Evolutionary conservation across 2,113 vertebrate genomes (phyloP), one percentile per base, ranked within the genome.

Genomic region (Motacilla tschutschensis): DNA sequence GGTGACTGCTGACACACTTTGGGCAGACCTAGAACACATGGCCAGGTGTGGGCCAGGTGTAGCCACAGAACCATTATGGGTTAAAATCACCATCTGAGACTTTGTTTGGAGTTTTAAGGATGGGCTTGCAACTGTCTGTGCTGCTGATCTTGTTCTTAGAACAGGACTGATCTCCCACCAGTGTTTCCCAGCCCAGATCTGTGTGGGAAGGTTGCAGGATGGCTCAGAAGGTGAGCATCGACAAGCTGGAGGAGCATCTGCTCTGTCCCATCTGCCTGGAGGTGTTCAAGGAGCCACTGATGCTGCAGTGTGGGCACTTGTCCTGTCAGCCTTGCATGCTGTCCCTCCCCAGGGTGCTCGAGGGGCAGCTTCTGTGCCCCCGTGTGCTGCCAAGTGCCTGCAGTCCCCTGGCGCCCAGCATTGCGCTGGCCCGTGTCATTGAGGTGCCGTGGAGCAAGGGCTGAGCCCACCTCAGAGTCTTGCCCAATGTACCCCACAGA

Each of bases 211-310:
- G 50, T 9, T 36, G n/a, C 67, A 53, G 59, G 69, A 97, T 98
- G 98, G 97, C 97, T 57, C 93, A 95, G 82, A 96, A 91, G 65
- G 81, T 83, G 86, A 98, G 95, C 16, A 55, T 96, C 5, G 69
- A 85, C 0, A 91, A 96, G 33, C 95, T 98, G 78, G 97, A 98
- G 89, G 96, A 97, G 78, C 97, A 97, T 92, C 96, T 98, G 4
- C 96, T 96, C 53, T 98, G 98, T 58, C 98, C 97, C 14, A 93
- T 98, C 75, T 98, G 97, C 94, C 87, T 98, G 91, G 98, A 98
- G 65, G 73, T 98, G 70, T 98, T 98, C 93, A 96, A 94, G 53
- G 98, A 98, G 62, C 98, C 97, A 8, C 95, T 97, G 73, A 97
- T 98, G 97, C 95, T 98, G 51, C 97, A 96, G 91, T 98, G 98